Conservation (phyloP, 2,113 vertebrate species). For the Trematocara zebra region DNA sequence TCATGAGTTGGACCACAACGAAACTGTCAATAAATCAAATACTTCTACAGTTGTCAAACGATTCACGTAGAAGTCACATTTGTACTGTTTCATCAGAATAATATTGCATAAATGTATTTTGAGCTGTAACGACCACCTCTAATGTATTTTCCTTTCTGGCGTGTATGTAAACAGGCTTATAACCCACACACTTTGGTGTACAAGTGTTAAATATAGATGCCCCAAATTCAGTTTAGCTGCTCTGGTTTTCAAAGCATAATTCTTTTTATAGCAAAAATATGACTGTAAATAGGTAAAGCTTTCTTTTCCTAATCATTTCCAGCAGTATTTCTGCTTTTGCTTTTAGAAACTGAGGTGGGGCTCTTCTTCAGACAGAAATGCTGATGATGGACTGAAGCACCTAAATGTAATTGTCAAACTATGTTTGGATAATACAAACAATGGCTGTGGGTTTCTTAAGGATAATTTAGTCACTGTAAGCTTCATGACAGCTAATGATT, state of each 20-base stretch:
- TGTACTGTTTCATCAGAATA: background rate
- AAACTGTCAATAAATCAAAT: background rate
- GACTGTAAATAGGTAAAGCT: background rate
- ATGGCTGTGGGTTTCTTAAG: background rate
- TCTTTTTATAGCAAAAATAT: background rate
- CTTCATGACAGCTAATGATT: background rate
- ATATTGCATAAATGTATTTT: background rate
- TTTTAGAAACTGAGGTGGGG: background rate
- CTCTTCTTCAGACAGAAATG: slow-evolving; percentile 5
- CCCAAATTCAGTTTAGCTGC: background rate
- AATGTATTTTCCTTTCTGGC: background rate
- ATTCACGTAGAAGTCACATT: background rate
- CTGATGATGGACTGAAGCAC: background rate
- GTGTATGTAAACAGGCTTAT: background rate
- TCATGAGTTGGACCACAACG: background rate
- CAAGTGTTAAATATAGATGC: background rate
- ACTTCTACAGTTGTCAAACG: background rate
- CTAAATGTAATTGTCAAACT: slow-evolving; percentile 1
- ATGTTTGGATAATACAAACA: background rate
- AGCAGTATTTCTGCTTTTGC: background rate
- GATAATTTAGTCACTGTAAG: background rate
- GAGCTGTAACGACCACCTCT: background rate
- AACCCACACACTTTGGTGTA: background rate
- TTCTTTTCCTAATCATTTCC: background rate
- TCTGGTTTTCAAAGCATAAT: background rate